Base-by-base conservation (phyloP, 2,888 invertebrate species). In the Hanleya hanleyi region DNA sequence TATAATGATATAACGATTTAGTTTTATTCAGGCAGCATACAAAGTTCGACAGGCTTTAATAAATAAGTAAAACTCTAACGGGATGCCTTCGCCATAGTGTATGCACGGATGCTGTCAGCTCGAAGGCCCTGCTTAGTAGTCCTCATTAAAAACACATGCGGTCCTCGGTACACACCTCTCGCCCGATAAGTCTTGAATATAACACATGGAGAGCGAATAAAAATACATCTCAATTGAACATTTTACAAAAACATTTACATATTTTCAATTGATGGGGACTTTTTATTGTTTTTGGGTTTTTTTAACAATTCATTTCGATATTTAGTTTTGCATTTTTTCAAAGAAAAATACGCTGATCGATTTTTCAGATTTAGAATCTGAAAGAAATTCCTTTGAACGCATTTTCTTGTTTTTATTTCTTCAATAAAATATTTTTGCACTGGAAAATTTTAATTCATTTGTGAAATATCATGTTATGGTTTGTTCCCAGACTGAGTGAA, bases 1-100 rank as follows among this genome's bases (percentile, higher is more conserved):
- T 57, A 57, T 57, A 57, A 57, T 57, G 57, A 57, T 57, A 57
- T 57, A 57, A 57, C 57, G 57, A 57, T 57, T 57, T 57, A 26
- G 29, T 57, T 57, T 57, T 57, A 57, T 57, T 57, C 57, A 29
- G 57, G 32, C 15, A 57, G 57, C 57, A 57, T 57, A 57, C 57
- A 57, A 57, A 57, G 57, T 57, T 57, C 29, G 57, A 57, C 32
- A 29, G 57, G 22, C 26, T 57, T 15, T 29, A 32, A 57, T 57
- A 29, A 57, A 57, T 57, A 57, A 57, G 57, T 57, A 57, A 57
- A 57, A 57, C 57, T 57, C 18, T 26, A 29, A 29, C 26, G 26
- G 57, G 32, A 57, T 57, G 57, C 41, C 41, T 12, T 18, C 9
- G 9, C 9, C 18, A 41, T 12, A 41, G 47, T 47, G 7, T 47